A percentile compares a stretch with the other conserved stretches of the same genome.
These are phyloP conservation scores for Gobio occitaniae DNA, from an alignment of 2,797 vertebrate genomes.

Conservation along the genomic window DNA sequence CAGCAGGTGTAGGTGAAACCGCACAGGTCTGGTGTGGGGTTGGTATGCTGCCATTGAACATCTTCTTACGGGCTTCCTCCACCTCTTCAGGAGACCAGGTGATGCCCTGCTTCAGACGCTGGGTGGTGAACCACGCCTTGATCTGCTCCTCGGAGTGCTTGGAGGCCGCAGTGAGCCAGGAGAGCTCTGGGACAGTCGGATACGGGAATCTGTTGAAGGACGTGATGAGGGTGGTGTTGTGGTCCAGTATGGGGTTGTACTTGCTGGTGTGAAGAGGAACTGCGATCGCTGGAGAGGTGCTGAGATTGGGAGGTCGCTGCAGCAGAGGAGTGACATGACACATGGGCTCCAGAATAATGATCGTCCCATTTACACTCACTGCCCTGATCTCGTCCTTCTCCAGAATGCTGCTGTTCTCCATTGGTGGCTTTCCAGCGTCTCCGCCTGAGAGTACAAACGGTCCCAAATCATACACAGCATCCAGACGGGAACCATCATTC, in stretches of 20 bases:
- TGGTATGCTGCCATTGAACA: conserved; percentile 96
- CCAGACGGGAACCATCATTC: conserved; percentile 63
- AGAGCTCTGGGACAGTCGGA: conserved; percentile 93
- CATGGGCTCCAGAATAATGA: conserved; percentile 83
- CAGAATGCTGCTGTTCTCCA: conserved; percentile 73
- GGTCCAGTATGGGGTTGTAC: conserved; percentile 93
- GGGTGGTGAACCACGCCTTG: conserved; percentile 96
- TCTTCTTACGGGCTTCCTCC: conserved; percentile 97
- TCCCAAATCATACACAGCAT: conserved; percentile 62
- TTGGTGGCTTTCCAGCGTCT: conserved; percentile 77
- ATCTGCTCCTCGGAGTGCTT: conserved; percentile 96
- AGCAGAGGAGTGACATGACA: conserved; percentile 92
- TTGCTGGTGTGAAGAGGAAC: conserved; percentile 95
- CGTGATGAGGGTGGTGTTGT: conserved; percentile 89
- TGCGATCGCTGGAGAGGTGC: conserved; percentile 91
- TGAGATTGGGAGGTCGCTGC: conserved; percentile 94
- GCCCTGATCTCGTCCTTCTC: conserved; percentile 83
- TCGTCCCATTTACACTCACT: conserved; percentile 86
- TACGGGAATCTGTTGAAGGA: conserved; percentile 98
- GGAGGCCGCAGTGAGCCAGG: conserved; percentile 93
- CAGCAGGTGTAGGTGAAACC: conserved; percentile 78
- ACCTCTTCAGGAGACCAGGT: conserved; percentile 99
- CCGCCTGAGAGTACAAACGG: conserved; percentile 68
- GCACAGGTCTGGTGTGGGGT: conserved; percentile 88
- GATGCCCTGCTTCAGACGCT: conserved; percentile 95